A percentile compares a stretch with the other conserved stretches of the same genome.
phyloP scores from a whole-genome alignment of 2,888 invertebrate genomes.

The Tetropium fuscum region DNA sequence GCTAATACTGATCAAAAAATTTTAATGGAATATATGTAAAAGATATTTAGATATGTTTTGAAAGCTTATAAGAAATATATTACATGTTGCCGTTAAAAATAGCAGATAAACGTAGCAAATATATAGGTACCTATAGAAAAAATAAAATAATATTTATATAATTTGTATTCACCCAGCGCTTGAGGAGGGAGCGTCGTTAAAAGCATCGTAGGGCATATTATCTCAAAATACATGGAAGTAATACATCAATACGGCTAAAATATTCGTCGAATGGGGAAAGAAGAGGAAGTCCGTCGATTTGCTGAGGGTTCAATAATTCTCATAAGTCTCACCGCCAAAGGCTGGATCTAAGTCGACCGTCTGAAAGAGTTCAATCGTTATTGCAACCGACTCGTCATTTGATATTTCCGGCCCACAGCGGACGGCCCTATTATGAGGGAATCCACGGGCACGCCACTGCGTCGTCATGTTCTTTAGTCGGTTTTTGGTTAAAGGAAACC shows the following conservation, averaged over 20 bases:
- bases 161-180: too few relatives aligned
- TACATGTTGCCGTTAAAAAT: too few relatives aligned
- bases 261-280: slow-evolving; percentile 37
- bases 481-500: slow-evolving; percentile 21
- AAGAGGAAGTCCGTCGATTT: slow-evolving; percentile 43
- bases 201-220: too few relatives aligned
- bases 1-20: too few relatives aligned
- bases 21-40: too few relatives aligned
- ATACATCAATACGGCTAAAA: slow-evolving; percentile 34
- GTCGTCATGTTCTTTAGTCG: slow-evolving; percentile 20
- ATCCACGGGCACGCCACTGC: slow-evolving; percentile 25
- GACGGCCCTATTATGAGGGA: slow-evolving; percentile 32
- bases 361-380: slow-evolving; percentile 50
- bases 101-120: too few relatives aligned
- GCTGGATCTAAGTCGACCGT: slow-evolving; percentile 45
- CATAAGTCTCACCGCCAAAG: slow-evolving; percentile 36
- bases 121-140: too few relatives aligned
- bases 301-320: slow-evolving; percentile 44
- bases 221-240: neutral
- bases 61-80: too few relatives aligned
- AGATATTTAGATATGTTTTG: too few relatives aligned
- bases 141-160: too few relatives aligned
- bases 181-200: too few relatives aligned
- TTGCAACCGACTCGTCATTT: slow-evolving; percentile 47
- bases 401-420: slow-evolving; percentile 45